Base-by-base conservation (phyloP, 2,888 invertebrate genomes). In the Pediacus dermestoides region DNA sequence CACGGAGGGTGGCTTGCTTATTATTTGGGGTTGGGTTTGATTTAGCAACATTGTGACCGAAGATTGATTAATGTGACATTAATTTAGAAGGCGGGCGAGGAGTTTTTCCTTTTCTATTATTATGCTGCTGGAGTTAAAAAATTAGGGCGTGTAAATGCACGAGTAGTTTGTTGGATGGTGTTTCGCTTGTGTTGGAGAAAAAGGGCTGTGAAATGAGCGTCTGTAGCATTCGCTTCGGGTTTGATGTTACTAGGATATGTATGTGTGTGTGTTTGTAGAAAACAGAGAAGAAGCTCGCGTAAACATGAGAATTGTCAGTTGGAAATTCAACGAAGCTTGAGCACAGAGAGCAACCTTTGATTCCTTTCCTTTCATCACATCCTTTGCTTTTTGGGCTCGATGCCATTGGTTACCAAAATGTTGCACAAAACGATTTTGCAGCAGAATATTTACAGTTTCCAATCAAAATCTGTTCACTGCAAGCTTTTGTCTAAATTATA, bases 21-120 rank as follows among this genome's bases (percentile, higher is more conserved):
- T 44, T 46, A 48, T 52, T 43, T 45, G 53, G 50, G 56, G 57
- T 48, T 51, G 53, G 49, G 51, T 55, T 52, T 57, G 55, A 60
- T 60, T 60, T 61, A 52, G 56, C 56, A 59, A 58, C 63, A 57
- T 65, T 63, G 62, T 62, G 61, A 62, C 58, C 52, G 46, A 55
- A 58, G 62, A 64, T 63, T 66, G 66, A 67, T 67, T 63, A 64
- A 67, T 66, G 63, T 55, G 61, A 60, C 61, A 52, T 64, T 67
- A 66, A 66, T 66, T 23, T 23, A 23, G 23, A 23, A 23, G 23
- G 23, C 23, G 23, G 23, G 23, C 10, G 23, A 9, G 23, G 23
- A n/a, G 23, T 23, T 6, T 23, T 23, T 10, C 23, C 10, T n/a
- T 23, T 23, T 23, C 10, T 23, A 23, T 23, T 23, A 9, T n/a